These are phyloP conservation scores for Drosophila robusta DNA, from an alignment of 2,888 invertebrate species.

Conservation along the genomic window DNA sequence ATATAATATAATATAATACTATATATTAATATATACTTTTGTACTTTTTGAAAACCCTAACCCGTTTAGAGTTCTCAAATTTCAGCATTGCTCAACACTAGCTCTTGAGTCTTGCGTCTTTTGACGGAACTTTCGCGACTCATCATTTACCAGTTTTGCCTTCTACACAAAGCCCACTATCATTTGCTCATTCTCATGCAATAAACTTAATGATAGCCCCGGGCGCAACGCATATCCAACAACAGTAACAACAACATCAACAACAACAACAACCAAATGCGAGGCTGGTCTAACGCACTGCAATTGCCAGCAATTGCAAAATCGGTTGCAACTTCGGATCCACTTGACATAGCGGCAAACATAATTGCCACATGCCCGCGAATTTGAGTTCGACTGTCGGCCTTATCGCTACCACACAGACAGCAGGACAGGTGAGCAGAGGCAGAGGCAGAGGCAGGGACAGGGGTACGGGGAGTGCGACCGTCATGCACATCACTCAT, in stretches of 20 bases:
- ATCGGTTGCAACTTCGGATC: constrained; percentile 56
- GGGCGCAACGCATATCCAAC: constrained; percentile 30
- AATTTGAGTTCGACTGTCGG: constrained; percentile 63
- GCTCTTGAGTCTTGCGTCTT: constrained; percentile 6
- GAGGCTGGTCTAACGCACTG: constrained; percentile 34
- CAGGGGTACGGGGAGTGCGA: constrained; percentile 15
- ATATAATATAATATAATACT: too few species aligned
- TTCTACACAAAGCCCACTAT: constrained; percentile 11
- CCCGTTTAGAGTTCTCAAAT: background rate
- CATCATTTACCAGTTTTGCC: constrained; percentile 6
- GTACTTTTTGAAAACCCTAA: background rate
- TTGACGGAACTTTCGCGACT: constrained; percentile 2
- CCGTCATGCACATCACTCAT: constrained; percentile 74
- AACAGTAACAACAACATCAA: constrained; percentile 10
- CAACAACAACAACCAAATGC: constrained; percentile 10
- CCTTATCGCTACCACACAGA: constrained; percentile 62
- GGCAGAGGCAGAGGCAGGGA: background rate
- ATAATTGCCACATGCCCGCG: constrained; percentile 77
- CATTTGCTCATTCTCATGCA: constrained; percentile 50
- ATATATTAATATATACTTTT: too few species aligned
- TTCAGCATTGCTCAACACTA: constrained; percentile 8
- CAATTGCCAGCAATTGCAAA: constrained; percentile 36
- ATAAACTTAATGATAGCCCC: constrained; percentile 67
- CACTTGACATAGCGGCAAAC: constrained; percentile 64
- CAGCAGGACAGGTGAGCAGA: background rate